Conservation (phyloP, 2,888 invertebrate species). For the Eupithecia centaureata region DNA sequence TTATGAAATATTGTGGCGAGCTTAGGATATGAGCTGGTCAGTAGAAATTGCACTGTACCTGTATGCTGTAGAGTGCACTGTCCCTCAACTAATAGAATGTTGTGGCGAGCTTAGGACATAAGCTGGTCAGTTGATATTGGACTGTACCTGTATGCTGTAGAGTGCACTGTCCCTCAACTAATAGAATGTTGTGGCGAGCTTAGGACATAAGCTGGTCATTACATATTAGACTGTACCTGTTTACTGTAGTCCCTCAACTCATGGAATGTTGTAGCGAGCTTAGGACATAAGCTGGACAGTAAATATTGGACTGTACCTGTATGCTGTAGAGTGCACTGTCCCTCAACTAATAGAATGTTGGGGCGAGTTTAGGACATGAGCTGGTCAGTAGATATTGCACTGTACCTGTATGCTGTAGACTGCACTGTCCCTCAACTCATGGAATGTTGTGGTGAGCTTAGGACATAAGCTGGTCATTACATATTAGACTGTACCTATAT, state of each 20-base stretch:
- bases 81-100: neutral
- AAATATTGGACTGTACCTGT: no score
- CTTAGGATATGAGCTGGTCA: neutral
- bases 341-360: no score
- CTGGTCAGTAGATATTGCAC: no score
- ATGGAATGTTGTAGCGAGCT: no score
- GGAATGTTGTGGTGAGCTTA: neutral
- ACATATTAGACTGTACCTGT: no score
- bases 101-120: neutral
- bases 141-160: slow-evolving; percentile 88
- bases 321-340: no score
- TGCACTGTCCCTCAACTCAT: neutral
- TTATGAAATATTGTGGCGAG: neutral
- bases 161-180: slow-evolving; percentile 94
- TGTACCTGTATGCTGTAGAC: no score
- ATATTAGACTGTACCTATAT: slow-evolving; percentile 82
- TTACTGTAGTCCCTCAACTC: no score
- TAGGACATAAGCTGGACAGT: no score
- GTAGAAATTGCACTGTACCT: slow-evolving; percentile 65
- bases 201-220: no score
- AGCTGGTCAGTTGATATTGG: slow-evolving; percentile 7
- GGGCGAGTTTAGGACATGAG: no score
- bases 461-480: neutral
- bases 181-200: no score
- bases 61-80: slow-evolving; percentile 68